A percentile compares a stretch with the other conserved stretches of the same genome.
These are phyloP conservation scores for Trogon surrucura DNA, from an alignment of 2,113 vertebrate genomes.

Conservation along the genomic window DNA sequence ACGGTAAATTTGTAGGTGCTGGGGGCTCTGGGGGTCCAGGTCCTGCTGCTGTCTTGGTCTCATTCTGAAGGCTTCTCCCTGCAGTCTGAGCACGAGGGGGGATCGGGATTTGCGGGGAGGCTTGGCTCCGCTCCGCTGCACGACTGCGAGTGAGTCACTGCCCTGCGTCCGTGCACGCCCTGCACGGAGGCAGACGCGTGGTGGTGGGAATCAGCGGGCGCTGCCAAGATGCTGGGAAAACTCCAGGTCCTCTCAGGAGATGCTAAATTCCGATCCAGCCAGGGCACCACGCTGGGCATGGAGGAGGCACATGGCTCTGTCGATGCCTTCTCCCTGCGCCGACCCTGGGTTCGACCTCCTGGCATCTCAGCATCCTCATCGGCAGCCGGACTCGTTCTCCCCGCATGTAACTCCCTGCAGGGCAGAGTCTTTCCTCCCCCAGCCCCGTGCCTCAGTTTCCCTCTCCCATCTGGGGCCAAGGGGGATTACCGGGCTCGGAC, in stretches of 20 bases:
- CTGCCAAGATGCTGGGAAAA: not conserved
- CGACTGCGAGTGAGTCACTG: not conserved
- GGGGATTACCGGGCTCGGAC: not conserved
- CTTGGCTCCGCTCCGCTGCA: not conserved
- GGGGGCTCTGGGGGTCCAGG: rapidly evolving
- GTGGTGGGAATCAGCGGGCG: not conserved
- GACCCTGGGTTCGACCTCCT: rapidly evolving
- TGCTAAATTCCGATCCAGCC: not conserved
- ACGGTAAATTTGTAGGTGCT: rapidly evolving
- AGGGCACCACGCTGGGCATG: rapidly evolving
- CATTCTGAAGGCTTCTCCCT: not conserved
- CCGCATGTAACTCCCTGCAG: rapidly evolving
- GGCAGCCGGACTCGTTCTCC: rapidly evolving
- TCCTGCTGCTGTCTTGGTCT: rapidly evolving
- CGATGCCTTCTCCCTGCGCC: not conserved
- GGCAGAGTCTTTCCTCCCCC: not conserved
- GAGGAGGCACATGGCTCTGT: not conserved
- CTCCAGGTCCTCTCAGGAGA: not conserved
- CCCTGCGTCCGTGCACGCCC: not conserved
- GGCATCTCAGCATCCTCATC: not conserved
- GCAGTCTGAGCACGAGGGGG: not conserved
- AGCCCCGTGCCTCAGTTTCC: not conserved
- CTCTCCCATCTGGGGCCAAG: rapidly evolving
- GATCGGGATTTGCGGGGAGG: rapidly evolving
- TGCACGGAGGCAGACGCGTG: not conserved